Base-by-base conservation (phyloP, 2,113 vertebrate species). In the Actenoides lindsayi region DNA sequence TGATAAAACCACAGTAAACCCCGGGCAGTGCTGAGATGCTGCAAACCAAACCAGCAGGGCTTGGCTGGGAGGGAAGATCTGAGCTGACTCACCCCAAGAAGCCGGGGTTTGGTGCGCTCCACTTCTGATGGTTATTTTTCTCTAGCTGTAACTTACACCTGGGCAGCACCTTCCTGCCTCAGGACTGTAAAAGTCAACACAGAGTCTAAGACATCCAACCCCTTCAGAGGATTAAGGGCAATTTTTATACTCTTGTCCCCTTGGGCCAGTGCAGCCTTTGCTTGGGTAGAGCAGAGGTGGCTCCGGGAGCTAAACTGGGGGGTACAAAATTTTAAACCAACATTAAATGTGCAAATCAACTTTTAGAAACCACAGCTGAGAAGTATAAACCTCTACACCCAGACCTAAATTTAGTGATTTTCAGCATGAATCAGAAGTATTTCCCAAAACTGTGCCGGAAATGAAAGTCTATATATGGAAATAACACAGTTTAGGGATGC, bases 51-150 rank as follows among this genome's bases (percentile, higher is more conserved):
- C 33, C 63, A 46, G n/a, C 0, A 6, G 42, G 56, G 70, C n/a
- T 71, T 7, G 9, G 28, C 0, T 54, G 1, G 3, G 44, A 80
- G n/a, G 39, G 35, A n/a, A 18, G 28, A n/a, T 6, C 23, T 0
- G 10, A 54, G 51, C 10, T 1, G 0, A 44, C 6, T 68, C 30
- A 21, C 6, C 5, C 37, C 1, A 1, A 46, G 54, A 35, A 76
- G 30, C 6, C 0, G 0, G 37, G 46, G 41, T 42, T 8, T 24
- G 35, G 50, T 0, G 9, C 2, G 1, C n/a, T 23, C 48, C 1
- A 5, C 25, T 80, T 42, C 44, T 0, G 0, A 50, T 0, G 1
- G 85, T 7, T 13, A 21, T 16, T 28, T 18, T 39, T 50, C 57
- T 20, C 16, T n/a, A 23, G 51, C 62, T 16, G 28, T 30, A 53